Conservation (phyloP, 2,113 vertebrate species). For the Oreochromis niloticus region DNA sequence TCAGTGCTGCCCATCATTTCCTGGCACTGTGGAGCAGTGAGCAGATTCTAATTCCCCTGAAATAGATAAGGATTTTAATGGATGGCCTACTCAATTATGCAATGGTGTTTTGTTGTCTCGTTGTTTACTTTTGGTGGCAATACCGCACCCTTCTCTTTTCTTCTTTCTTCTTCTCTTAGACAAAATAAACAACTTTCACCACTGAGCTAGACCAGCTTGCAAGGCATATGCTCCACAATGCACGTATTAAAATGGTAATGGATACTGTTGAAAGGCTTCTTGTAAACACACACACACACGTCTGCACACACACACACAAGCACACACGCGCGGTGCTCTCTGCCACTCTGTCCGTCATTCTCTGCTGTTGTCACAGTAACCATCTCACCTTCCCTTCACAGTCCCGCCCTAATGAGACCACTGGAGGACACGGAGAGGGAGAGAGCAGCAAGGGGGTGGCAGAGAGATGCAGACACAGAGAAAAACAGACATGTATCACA, state of each 20-base stretch:
- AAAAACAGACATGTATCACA: constrained; percentile 53
- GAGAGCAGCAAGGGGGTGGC: constrained; percentile 32
- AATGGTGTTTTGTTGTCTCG: constrained; percentile 33
- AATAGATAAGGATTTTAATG: constrained; percentile 65
- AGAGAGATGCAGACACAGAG: constrained; percentile 38
- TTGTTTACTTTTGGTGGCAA: background rate
- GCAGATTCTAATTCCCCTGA: constrained; percentile 51
- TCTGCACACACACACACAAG: background rate
- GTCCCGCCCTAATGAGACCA: constrained; percentile 73
- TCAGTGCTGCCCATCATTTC: constrained; percentile 63
- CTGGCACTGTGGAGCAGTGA: constrained; percentile 49
- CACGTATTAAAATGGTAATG: background rate
- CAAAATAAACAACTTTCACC: background rate
- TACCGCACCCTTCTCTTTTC: background rate
- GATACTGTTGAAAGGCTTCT: background rate
- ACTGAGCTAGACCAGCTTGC: background rate
- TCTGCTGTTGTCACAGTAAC: constrained; percentile 77
- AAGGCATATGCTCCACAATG: background rate
- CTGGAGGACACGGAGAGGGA: constrained; percentile 42
- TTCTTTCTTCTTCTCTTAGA: background rate
- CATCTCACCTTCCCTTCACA: constrained; percentile 73
- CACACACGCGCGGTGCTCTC: background rate
- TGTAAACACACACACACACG: constrained; percentile 4
- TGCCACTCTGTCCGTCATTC: constrained; percentile 52
- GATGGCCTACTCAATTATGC: constrained; percentile 62